Conservation (phyloP, 2,888 invertebrate genomes). For the Catonia carolina region DNA sequence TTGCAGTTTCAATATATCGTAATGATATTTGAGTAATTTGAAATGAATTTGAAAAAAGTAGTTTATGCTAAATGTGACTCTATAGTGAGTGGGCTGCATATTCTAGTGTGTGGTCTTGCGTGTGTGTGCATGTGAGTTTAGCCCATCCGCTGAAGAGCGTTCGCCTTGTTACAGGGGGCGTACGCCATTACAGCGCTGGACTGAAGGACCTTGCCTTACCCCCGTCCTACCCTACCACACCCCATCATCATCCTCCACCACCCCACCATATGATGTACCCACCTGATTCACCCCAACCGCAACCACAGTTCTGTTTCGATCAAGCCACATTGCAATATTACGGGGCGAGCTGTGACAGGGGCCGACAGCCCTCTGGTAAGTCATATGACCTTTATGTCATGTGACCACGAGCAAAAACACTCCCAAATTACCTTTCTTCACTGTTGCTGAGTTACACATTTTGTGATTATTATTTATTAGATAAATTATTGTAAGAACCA, state of each 20-base stretch:
- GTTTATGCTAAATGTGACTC: no score
- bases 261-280: conserved; percentile 46
- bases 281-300: conserved; percentile 50
- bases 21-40: no score
- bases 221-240: conserved; percentile 23
- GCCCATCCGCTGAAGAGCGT: background rate
- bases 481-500: no score
- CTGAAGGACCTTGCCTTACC: conserved; percentile 42
- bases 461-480: background rate
- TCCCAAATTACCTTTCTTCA: conserved; percentile 16
- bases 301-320: conserved; percentile 54
- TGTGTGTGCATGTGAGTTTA: conserved; percentile 45
- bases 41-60: no score
- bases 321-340: conserved; percentile 47
- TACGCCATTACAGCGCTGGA: conserved; percentile 35
- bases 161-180: conserved; percentile 25
- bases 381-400: conserved; percentile 34
- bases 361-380: conserved; percentile 47
- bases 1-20: no score
- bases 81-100: no score
- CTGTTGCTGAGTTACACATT: conserved; percentile 19
- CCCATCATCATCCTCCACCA: conserved; percentile 41
- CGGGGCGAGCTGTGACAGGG: conserved; percentile 37
- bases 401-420: conserved; percentile 31
- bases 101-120: background rate